Evolutionary conservation across 92 coral and sea anemone species (phyloP).

Genomic region (Actinostola sp.): DNA sequence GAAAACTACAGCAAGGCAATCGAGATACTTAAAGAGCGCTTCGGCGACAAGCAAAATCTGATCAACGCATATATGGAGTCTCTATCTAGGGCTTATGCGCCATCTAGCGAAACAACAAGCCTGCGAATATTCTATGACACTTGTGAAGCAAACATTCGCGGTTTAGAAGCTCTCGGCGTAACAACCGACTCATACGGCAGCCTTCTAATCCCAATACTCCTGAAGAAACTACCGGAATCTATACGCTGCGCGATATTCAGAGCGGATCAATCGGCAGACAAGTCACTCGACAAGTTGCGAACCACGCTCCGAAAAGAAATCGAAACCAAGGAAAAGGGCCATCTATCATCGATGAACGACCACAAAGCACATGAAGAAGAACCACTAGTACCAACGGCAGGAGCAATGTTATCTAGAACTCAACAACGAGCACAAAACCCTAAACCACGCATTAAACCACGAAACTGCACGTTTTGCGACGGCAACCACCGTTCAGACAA

Average conservation of each 20-base stretch:
- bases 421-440: background rate
- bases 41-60: slow-evolving; percentile 58
- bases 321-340: slow-evolving; percentile 36
- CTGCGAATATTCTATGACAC: slow-evolving; percentile 55
- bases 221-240: slow-evolving; percentile 30
- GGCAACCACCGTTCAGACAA: slow-evolving; percentile 23
- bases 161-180: slow-evolving; percentile 62
- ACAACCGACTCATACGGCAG: slow-evolving; percentile 49
- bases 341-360: background rate
- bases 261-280: slow-evolving; percentile 37
- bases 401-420: slow-evolving; percentile 10
- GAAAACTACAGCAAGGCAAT: slow-evolving; percentile 57
- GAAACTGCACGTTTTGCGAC: slow-evolving; percentile 9
- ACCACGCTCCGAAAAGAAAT: slow-evolving; percentile 20
- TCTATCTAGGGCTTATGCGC: slow-evolving; percentile 42
- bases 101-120: slow-evolving; percentile 47
- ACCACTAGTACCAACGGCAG: slow-evolving; percentile 25
- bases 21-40: slow-evolving; percentile 63
- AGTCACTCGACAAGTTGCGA: slow-evolving; percentile 23
- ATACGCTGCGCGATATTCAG: slow-evolving; percentile 12
- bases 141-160: slow-evolving; percentile 63
- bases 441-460: slow-evolving; percentile 3
- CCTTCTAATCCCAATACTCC: slow-evolving; percentile 16
- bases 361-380: slow-evolving; percentile 2
- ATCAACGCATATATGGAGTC: slow-evolving; percentile 76